Evolutionary conservation across 2,113 vertebrate species (phyloP).

Genomic region (Nettapus auritus): DNA sequence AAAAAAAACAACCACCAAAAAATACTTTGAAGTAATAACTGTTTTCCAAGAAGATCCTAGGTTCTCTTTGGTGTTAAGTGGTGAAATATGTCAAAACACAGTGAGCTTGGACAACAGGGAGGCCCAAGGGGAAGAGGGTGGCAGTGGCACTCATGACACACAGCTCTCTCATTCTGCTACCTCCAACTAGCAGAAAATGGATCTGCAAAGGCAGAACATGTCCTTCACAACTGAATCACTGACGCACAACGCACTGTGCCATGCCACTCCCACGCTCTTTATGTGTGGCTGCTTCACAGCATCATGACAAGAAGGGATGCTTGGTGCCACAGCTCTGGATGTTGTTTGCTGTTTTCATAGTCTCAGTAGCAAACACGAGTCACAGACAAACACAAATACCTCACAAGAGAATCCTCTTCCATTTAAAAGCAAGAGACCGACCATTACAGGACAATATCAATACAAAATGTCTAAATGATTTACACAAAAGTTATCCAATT

Average conservation of each 20-base stretch:
- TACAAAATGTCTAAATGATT: constrained; percentile 21
- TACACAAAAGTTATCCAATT: neutral
- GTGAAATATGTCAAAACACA: neutral
- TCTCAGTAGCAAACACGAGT: neutral
- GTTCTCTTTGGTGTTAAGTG: neutral
- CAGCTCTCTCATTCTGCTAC: neutral
- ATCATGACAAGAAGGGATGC: neutral
- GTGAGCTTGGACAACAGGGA: neutral
- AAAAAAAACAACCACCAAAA: neutral
- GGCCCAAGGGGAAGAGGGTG: neutral
- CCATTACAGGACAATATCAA: neutral
- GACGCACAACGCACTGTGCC: neutral
- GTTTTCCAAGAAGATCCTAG: neutral
- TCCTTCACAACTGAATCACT: neutral
- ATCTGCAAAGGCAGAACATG: neutral
- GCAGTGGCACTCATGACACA: neutral
- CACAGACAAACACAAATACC: neutral
- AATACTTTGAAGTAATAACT: neutral
- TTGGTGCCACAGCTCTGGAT: neutral
- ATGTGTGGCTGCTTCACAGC: neutral
- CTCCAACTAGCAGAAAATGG: neutral
- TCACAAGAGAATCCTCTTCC: neutral
- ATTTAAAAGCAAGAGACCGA: constrained; percentile 12
- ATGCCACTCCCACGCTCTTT: neutral
- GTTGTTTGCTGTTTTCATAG: neutral